Evolutionary conservation across 2,888 invertebrate genomes (phyloP).

Genomic region (Elysia crispata): DNA sequence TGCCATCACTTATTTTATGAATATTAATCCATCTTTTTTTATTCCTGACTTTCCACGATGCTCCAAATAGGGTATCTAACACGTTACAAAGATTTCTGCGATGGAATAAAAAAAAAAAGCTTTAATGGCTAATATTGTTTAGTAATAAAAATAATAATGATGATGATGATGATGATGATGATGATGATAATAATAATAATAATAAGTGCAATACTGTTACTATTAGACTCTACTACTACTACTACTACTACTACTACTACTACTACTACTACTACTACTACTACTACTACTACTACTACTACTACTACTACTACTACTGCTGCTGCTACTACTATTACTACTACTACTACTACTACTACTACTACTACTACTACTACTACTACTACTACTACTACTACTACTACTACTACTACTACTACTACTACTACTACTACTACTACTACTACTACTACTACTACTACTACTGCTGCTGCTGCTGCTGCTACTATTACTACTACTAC

Average conservation of each 20-base stretch:
- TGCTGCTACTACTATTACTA: background rate
- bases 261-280: constrained; percentile 9
- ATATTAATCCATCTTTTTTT: too few relatives aligned
- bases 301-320: constrained; percentile 9
- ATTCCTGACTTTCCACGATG: too few relatives aligned
- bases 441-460: constrained; percentile 1
- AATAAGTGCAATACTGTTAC: background rate
- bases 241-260: constrained; percentile 9
- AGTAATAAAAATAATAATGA: too few relatives aligned
- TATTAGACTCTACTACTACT: too few relatives aligned
- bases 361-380: constrained; percentile 9
- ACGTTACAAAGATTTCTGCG: too few relatives aligned
- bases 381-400: constrained; percentile 9
- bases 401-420: constrained; percentile 4
- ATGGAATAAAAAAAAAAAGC: too few relatives aligned
- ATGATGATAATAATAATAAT: too few relatives aligned
- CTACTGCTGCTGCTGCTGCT: constrained; percentile 9
- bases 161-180: too few relatives aligned
- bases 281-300: constrained; percentile 9
- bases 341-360: constrained; percentile 4
- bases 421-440: constrained; percentile 9
- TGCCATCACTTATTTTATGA: too few relatives aligned
- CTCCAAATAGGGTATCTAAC: too few relatives aligned
- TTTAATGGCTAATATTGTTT: too few relatives aligned
- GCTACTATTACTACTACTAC: background rate